Evolutionary conservation across 2,113 vertebrate genomes (phyloP).

Genomic region (Protobothrops mucrosquamatus): DNA sequence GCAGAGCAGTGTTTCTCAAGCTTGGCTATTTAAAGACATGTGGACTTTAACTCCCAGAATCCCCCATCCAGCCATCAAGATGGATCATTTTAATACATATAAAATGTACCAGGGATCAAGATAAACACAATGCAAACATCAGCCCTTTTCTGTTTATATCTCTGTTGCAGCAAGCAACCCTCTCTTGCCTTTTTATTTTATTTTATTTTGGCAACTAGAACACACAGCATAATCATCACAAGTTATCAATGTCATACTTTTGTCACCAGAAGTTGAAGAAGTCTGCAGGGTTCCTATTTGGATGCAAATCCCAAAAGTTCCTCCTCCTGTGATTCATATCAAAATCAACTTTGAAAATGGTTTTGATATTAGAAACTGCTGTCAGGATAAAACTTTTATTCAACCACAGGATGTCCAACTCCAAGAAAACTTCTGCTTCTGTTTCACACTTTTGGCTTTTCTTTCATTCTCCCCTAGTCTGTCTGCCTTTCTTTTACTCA

Average conservation of each 20-base stretch:
- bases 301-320: conserved; percentile 39
- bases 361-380: conserved; percentile 49
- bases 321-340: conserved; percentile 39
- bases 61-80: not conserved
- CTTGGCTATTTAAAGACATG: not conserved
- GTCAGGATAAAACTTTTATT: conserved; percentile 48
- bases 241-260: conserved; percentile 49
- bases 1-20: not conserved
- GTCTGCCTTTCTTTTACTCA: conserved; percentile 2
- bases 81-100: not conserved
- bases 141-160: conserved; percentile 23
- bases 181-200: not conserved
- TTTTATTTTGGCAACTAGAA: conserved; percentile 29
- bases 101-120: conserved; percentile 3
- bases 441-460: conserved; percentile 21
- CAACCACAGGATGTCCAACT: not conserved
- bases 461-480: not conserved
- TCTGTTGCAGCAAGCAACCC: conserved; percentile 14
- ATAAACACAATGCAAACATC: not conserved
- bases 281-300: conserved; percentile 51
- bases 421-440: conserved; percentile 27
- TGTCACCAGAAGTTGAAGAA: conserved; percentile 51
- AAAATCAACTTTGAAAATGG: conserved; percentile 46
- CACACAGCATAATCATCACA: conserved; percentile 32
- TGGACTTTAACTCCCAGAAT: not conserved